Percentiles rank a stretch among this genome's conserved stretches.
phyloP scores from a whole-genome alignment of 2,797 vertebrate genomes.

The Chloroceryle amazona region DNA sequence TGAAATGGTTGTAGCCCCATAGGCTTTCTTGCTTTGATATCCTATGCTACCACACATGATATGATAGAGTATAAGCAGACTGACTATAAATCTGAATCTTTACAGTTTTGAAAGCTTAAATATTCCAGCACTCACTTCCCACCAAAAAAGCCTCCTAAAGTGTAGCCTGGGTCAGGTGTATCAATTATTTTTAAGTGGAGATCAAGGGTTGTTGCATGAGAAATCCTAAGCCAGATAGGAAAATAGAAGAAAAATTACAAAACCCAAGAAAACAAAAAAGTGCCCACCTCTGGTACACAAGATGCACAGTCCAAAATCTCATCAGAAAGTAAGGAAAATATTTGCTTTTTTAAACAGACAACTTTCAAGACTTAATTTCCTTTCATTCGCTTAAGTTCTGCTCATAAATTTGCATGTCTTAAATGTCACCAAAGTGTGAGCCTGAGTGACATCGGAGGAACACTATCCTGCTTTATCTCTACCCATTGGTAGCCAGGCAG shows the following conservation, averaged over 20 bases:
- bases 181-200: neutral
- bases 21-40: slow-evolving; percentile 71
- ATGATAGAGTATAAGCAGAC: slow-evolving; percentile 68
- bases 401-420: neutral
- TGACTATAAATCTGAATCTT: slow-evolving; percentile 72
- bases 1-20: slow-evolving; percentile 55
- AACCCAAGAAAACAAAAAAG: neutral
- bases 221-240: neutral
- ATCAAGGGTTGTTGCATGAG: neutral
- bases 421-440: neutral
- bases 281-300: neutral
- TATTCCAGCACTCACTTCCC: slow-evolving; percentile 58
- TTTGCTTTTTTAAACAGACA: neutral
- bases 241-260: neutral
- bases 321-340: neutral
- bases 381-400: neutral
- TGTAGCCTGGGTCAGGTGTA: slow-evolving; percentile 4
- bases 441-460: neutral
- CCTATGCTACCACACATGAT: slow-evolving; percentile 59
- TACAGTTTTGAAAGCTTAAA: slow-evolving; percentile 60
- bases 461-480: neutral
- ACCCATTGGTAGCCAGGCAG: neutral
- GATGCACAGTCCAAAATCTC: neutral
- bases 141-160: neutral
- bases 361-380: neutral